Conservation (phyloP, 2,888 invertebrate genomes). For the Tryphoninae sp. region DNA sequence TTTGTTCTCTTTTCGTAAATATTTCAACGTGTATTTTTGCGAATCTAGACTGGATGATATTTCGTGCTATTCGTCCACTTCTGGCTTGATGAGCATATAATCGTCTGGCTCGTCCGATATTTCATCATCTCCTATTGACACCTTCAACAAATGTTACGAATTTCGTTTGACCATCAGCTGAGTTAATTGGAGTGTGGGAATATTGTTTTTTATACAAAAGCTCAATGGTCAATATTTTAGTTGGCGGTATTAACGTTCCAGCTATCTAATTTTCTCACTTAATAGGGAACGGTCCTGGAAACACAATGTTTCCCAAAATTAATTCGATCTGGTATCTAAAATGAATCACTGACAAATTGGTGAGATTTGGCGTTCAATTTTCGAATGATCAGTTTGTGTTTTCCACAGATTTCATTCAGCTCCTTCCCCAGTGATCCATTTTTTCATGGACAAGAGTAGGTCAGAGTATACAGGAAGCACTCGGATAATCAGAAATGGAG, state of each 20-base stretch:
- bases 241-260: no score
- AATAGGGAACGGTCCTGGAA: no score
- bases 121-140: conserved; percentile 70
- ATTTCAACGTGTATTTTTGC: conserved; percentile 12
- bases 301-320: conserved; percentile 9
- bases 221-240: neutral
- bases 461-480: neutral
- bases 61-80: conserved; percentile 67
- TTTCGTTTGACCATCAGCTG: neutral
- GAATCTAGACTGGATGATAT: conserved; percentile 21
- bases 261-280: no score
- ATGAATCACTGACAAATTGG: conserved; percentile 45
- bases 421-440: conserved; percentile 9
- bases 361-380: neutral
- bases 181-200: neutral
- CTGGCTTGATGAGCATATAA: conserved; percentile 70
- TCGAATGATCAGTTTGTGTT: neutral
- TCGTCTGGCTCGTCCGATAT: conserved; percentile 67
- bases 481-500: conserved; percentile 6
- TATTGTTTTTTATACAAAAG: conserved; percentile 33
- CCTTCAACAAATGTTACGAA: conserved; percentile 74
- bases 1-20: conserved; percentile 6
- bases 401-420: neutral
- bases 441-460: neutral
- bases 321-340: conserved; percentile 61